These are phyloP conservation scores for Chironomus tentans DNA, from an alignment of 2,888 invertebrate genomes.

Conservation along the genomic window DNA sequence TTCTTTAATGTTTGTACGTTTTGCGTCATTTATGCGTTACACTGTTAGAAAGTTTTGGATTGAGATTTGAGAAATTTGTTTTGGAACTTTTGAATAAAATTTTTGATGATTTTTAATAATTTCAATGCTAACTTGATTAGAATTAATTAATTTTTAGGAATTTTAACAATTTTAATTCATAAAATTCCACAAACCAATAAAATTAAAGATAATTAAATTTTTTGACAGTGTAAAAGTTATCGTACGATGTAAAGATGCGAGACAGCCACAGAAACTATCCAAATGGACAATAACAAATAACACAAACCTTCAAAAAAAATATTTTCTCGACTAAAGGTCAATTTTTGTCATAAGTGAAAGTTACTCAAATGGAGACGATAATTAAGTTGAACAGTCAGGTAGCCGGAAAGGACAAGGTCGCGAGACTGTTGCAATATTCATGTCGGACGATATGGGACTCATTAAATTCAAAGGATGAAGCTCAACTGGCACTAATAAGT, in stretches of 20 bases:
- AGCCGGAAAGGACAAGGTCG: slow-evolving; percentile 40
- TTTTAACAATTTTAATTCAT: too few species aligned
- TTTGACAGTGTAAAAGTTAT: too few species aligned
- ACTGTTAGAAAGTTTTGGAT: not conserved
- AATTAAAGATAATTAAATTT: too few species aligned
- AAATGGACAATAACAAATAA: not conserved
- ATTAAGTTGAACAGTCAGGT: slow-evolving; percentile 38
- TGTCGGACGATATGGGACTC: slow-evolving; percentile 74
- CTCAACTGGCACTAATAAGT: slow-evolving; percentile 55
- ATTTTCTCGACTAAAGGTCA: slow-evolving; percentile 3
- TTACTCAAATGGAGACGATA: slow-evolving; percentile 37
- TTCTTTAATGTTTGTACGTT: not conserved
- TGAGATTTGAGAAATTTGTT: too few species aligned
- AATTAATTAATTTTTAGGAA: too few species aligned
- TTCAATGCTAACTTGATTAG: too few species aligned
- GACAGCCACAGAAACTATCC: not conserved
- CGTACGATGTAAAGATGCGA: not conserved
- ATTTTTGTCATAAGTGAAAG: not conserved
- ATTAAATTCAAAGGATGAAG: slow-evolving; percentile 50
- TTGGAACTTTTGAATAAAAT: too few species aligned
- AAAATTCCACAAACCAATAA: too few species aligned
- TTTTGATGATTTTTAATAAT: too few species aligned
- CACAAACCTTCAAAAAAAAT: not conserved
- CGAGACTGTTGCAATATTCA: slow-evolving; percentile 71
- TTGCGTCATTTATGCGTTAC: not conserved